Evolutionary conservation across 2,113 vertebrate genomes (phyloP), one percentile per base, ranked within the genome.

Genomic region (Procavia capensis): DNA sequence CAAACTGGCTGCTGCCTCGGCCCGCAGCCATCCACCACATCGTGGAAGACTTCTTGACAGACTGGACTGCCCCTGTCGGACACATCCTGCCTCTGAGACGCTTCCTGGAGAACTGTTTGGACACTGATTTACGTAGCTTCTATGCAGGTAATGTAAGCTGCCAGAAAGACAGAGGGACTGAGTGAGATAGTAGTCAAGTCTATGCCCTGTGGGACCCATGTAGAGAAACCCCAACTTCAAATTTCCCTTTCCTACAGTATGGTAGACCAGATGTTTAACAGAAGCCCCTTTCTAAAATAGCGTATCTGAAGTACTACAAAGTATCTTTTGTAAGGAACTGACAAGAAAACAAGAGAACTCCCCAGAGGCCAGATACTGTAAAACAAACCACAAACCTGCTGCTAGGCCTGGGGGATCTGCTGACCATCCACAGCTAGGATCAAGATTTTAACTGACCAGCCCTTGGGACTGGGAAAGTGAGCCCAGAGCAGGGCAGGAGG

Each of bases 1-100:
- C 97, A 2, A 98, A 98, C 9, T 99, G 99, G 99, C 98, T 99
- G 63, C 98, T 99, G 72, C 99, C 99, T 2, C 98, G 99, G 54
- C 99, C 99, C 22, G 96, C 98, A 0, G 98, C 99, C 2, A 85
- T 99, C 96, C 99, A 99, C 97, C 99, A 99, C 97, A 98, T 99
- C 20, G 99, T 99, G 54, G 99, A 99, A 96, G 99, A 99, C 96
- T 99, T 99, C 88, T 97, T 99, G 93, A 99, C 99, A 0, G 99
- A 99, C 97, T 99, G 99, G 99, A 99, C 99, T 0, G 98, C 99
- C 76, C 99, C 99, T 0, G 96, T 99, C 0, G 99, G 99, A 68
- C 99, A 99, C 97, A 98, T 99, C 93, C 99, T 99, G 80, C 99
- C 99, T 0, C 98, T 99, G 92, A 98, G 99, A 34, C 99, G 99